Conservation (phyloP, 2,888 invertebrate genomes). For the Cancer borealis region DNA sequence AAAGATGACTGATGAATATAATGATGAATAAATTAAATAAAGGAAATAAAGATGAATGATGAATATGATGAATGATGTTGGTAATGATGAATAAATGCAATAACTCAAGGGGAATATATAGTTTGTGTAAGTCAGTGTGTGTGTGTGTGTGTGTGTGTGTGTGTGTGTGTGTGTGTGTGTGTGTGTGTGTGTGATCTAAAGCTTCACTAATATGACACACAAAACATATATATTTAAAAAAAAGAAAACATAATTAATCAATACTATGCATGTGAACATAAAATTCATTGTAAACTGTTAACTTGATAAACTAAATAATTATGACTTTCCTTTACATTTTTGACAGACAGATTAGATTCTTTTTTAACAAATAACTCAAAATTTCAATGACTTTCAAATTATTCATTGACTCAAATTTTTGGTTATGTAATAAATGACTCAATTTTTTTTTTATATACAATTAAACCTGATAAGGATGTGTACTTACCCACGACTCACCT, state of each 20-base stretch:
- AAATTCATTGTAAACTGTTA: too few species aligned
- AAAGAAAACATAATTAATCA: too few species aligned
- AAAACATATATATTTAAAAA: too few species aligned
- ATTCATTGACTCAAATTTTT: conserved; percentile 20
- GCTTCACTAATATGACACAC: too few species aligned
- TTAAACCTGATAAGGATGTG: not conserved
- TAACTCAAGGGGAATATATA: too few species aligned
- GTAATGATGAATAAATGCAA: not conserved
- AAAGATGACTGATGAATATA: not conserved
- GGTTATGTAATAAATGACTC: not conserved
- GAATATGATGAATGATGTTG: not conserved
- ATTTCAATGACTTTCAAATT: too few species aligned
- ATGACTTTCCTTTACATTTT: not conserved
- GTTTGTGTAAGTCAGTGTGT: too few species aligned
- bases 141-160: too few species aligned
- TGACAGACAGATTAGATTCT: not conserved
- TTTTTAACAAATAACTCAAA: not conserved
- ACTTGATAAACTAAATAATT: too few species aligned
- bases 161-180: too few species aligned
- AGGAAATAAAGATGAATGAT: not conserved
- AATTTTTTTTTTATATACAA: not conserved
- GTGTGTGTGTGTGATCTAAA: too few species aligned
- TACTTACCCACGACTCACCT: not conserved
- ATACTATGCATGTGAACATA: too few species aligned
- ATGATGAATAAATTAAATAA: not conserved